Evolutionary conservation across 2,797 vertebrate genomes (phyloP).

Genomic region (Serranus cabrilla): DNA sequence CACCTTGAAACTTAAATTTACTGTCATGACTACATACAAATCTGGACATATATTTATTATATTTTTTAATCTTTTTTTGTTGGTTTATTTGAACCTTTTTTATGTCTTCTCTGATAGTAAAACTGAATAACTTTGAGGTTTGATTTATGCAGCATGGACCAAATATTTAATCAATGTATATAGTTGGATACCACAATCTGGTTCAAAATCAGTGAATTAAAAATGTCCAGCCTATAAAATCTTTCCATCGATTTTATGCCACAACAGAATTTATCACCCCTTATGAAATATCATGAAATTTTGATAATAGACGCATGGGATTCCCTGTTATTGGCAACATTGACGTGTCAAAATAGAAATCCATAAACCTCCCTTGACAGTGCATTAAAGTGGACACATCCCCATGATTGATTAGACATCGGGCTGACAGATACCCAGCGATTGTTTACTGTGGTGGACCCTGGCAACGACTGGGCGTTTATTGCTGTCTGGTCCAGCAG

Average conservation of each 20-base stretch:
- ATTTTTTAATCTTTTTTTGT: neutral
- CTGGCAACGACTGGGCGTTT: slow-evolving; percentile 80
- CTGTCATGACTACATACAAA: too few species aligned
- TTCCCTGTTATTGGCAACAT: slow-evolving; percentile 74
- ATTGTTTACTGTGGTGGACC: slow-evolving; percentile 84
- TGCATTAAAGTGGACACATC: slow-evolving; percentile 81
- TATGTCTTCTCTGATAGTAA: neutral
- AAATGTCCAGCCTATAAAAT: slow-evolving; percentile 29
- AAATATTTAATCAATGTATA: neutral
- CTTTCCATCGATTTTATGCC: slow-evolving; percentile 40
- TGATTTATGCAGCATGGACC: neutral
- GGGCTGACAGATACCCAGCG: slow-evolving; percentile 75
- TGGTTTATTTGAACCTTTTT: too few species aligned
- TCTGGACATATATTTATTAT: too few species aligned
- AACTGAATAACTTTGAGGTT: neutral
- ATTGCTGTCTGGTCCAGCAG: slow-evolving; percentile 80
- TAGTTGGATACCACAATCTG: neutral
- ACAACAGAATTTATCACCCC: slow-evolving; percentile 41
- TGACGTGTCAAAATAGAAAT: slow-evolving; percentile 80
- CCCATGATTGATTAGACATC: slow-evolving; percentile 80
- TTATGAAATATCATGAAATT: slow-evolving; percentile 66
- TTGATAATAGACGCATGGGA: slow-evolving; percentile 69
- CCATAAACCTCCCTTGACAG: slow-evolving; percentile 80
- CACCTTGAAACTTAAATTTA: too few species aligned
- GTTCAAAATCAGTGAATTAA: slow-evolving; percentile 40